Percentiles rank a stretch among this genome's conserved stretches.
Conservation (phyloP, 2,797 vertebrate species). For the Huso huso region DNA sequence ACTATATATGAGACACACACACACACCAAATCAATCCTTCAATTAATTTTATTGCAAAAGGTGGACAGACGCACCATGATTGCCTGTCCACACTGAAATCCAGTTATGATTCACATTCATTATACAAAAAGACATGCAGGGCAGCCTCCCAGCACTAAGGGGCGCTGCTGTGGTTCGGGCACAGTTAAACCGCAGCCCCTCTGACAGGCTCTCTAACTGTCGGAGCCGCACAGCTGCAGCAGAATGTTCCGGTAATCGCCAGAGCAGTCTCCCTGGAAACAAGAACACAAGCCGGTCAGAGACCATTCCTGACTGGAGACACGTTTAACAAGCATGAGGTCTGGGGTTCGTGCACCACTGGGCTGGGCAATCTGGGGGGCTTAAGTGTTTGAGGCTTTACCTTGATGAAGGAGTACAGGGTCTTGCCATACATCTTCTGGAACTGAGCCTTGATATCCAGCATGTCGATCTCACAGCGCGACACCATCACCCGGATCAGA, state of each 20-base stretch:
- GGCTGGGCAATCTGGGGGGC: too few relatives aligned
- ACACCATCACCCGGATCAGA: slow-evolving; percentile 87
- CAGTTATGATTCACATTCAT: too few relatives aligned
- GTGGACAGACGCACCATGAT: too few relatives aligned
- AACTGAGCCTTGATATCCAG: slow-evolving; percentile 82
- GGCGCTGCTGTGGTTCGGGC: neutral
- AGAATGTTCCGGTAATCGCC: slow-evolving; percentile 21
- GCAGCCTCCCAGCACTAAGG: too few relatives aligned
- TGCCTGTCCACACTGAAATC: too few relatives aligned
- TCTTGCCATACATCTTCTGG: slow-evolving; percentile 81
- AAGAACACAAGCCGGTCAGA: neutral
- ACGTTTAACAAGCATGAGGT: too few relatives aligned
- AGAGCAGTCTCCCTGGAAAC: slow-evolving; percentile 13
- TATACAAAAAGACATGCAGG: too few relatives aligned
- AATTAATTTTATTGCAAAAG: too few relatives aligned
- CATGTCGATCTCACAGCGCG: slow-evolving; percentile 88
- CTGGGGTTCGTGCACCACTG: too few relatives aligned
- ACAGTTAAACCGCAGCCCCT: neutral
- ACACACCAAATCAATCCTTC: too few relatives aligned
- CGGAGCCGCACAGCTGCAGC: slow-evolving; percentile 16
- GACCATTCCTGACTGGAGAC: too few relatives aligned
- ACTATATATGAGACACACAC: too few relatives aligned
- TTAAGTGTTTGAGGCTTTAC: slow-evolving; percentile 40
- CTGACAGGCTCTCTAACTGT: neutral
- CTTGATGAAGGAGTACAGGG: slow-evolving; percentile 93